Evolutionary conservation across 2,888 invertebrate genomes (phyloP).

Genomic region (Netelia melanura): DNA sequence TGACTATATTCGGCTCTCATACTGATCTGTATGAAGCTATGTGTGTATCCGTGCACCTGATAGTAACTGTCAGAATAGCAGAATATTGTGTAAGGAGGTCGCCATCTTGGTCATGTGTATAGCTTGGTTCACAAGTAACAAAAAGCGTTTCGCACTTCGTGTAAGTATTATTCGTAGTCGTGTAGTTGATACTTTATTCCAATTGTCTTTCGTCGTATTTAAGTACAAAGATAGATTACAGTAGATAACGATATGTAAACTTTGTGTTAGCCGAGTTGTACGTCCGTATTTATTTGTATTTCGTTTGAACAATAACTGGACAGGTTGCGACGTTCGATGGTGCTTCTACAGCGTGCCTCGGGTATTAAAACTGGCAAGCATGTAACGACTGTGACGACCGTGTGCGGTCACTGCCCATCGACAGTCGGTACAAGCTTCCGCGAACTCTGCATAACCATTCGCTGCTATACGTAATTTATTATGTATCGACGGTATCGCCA

Average conservation of each 20-base stretch:
- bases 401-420: not conserved
- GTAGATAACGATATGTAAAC: not conserved
- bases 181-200: not conserved
- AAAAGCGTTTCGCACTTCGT: constrained; percentile 10
- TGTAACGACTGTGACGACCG: constrained; percentile 20
- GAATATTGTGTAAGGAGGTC: constrained; percentile 41
- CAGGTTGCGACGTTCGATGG: constrained; percentile 19
- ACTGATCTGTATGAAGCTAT: not conserved
- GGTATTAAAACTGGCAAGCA: constrained; percentile 26
- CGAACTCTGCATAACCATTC: not conserved
- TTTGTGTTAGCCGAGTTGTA: not conserved
- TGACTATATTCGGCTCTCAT: not conserved
- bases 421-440: not conserved
- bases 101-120: constrained; percentile 45
- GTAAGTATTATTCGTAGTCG: not conserved
- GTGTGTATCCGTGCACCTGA: not conserved
- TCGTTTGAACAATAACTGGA: not conserved
- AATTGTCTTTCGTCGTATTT: not conserved
- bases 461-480: not conserved
- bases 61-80: constrained; percentile 56
- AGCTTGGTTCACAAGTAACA: constrained; percentile 29
- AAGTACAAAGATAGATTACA: not conserved
- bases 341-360: not conserved
- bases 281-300: not conserved
- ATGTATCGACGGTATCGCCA: not conserved